A percentile compares a stretch with the other conserved stretches of the same genome.
Evolutionary conservation across 2,113 vertebrate genomes (phyloP).

Genomic region (Chaetodon trifascialis): DNA sequence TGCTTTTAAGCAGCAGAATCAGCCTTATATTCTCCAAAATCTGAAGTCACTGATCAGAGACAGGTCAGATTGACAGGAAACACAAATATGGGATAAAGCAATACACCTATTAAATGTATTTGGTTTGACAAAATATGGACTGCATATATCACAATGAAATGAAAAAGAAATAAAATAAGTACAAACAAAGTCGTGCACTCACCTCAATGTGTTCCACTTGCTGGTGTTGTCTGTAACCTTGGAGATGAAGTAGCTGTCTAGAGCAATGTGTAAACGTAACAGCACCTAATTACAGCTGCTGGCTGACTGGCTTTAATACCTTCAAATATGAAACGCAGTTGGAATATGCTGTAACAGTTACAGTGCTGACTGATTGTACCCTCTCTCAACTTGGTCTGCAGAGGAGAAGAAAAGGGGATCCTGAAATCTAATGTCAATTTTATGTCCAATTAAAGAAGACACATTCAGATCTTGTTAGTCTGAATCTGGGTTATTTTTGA

Average conservation of each 20-base stretch:
- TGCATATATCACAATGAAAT: not conserved
- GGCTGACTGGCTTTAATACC: constrained; percentile 4
- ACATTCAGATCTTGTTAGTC: not conserved
- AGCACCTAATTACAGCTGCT: not conserved
- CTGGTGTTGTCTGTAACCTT: constrained; percentile 69
- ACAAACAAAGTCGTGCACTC: constrained; percentile 11
- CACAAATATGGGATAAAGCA: not conserved
- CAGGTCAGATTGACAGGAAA: not conserved
- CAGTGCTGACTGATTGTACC: not conserved
- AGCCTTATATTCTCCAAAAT: not conserved
- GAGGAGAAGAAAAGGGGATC: not conserved
- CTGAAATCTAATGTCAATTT: not conserved
- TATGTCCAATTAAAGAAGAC: not conserved
- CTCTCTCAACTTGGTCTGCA: not conserved
- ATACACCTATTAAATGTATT: not conserved
- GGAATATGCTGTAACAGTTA: not conserved
- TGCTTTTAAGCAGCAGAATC: not conserved
- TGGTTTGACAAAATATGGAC: not conserved
- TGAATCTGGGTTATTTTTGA: not conserved
- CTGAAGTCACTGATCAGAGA: not conserved
- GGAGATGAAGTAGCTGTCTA: constrained; percentile 48
- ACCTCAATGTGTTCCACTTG: constrained; percentile 29
- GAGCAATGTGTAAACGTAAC: constrained; percentile 1
- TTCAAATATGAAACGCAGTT: not conserved
- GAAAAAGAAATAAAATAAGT: constrained; percentile 2